These are phyloP conservation scores for Rhinolophus ferrumequinum DNA, from an alignment of 2,113 vertebrate species.

Conservation along the genomic window DNA sequence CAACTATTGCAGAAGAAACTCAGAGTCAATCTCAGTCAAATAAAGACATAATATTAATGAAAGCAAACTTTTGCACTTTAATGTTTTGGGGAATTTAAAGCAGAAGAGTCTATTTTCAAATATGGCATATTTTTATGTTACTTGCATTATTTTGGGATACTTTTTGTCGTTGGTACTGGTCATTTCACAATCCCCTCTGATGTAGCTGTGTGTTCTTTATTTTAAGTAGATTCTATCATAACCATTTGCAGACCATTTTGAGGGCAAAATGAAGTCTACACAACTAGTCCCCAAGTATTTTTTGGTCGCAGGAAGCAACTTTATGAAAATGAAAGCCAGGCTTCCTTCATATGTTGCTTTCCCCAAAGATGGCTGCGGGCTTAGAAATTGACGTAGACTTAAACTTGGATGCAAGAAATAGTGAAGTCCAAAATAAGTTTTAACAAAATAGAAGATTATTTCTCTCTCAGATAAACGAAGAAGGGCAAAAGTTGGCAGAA, in stretches of 20 bases:
- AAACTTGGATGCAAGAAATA: background rate
- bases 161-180: background rate
- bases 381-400: background rate
- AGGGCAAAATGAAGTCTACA: background rate
- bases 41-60: background rate
- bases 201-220: background rate
- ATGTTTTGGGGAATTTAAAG: background rate
- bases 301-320: background rate
- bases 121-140: background rate
- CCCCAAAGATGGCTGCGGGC: background rate
- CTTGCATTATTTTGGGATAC: background rate
- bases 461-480: background rate
- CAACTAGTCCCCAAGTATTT: background rate
- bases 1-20: background rate
- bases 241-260: background rate
- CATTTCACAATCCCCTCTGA: background rate
- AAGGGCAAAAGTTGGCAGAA: background rate
- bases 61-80: background rate
- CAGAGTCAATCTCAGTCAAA: background rate
- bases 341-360: background rate
- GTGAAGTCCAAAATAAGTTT: background rate
- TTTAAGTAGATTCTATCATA: background rate
- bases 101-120: background rate
- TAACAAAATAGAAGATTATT: background rate
- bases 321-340: background rate